These are phyloP conservation scores for Drosophila miranda DNA, from an alignment of 1,140 invertebrate genomes.

Conservation along the genomic window DNA sequence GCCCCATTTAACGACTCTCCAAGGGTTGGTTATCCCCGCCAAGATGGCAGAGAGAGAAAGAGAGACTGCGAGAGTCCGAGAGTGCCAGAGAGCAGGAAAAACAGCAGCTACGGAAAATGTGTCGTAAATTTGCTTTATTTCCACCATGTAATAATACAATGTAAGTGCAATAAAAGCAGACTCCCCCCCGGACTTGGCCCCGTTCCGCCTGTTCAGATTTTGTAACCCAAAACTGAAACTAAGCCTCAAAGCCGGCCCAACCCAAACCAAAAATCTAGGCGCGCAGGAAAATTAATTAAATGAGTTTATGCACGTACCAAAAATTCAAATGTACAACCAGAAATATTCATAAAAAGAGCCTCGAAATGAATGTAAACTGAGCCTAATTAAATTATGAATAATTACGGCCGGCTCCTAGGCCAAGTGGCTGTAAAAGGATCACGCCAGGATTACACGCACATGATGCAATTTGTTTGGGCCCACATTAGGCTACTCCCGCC, in stretches of 20 bases:
- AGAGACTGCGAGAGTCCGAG: conserved; percentile 12
- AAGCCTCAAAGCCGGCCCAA: background rate
- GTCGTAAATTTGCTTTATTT: conserved; percentile 59
- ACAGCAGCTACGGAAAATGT: conserved; percentile 30
- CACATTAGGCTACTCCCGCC: conserved; percentile 23
- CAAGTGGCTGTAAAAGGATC: conserved; percentile 59
- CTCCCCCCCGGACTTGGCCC: no score
- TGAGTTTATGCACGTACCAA: conserved; percentile 80
- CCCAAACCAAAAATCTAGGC: conserved; percentile 31
- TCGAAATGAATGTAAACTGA: conserved; percentile 73
- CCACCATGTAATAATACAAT: conserved; percentile 44
- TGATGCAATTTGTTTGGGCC: conserved; percentile 77
- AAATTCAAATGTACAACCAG: conserved; percentile 52
- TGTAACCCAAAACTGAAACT: conserved; percentile 16
- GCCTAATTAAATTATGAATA: conserved; percentile 82
- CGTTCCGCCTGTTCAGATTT: conserved; percentile 19
- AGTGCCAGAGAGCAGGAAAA: conserved; percentile 13
- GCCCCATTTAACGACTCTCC: conserved; percentile 28
- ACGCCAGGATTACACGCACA: conserved; percentile 69
- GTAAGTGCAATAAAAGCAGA: conserved; percentile 60
- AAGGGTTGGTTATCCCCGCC: conserved; percentile 23
- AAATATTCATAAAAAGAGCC: conserved; percentile 54
- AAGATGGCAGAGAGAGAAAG: conserved; percentile 13
- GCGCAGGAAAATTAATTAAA: conserved; percentile 69
- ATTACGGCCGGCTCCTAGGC: conserved; percentile 53